Evolutionary conservation across 2,888 invertebrate species (phyloP), one percentile per base, ranked within the genome.

Genomic region (Scelioninae gen. 2): DNA sequence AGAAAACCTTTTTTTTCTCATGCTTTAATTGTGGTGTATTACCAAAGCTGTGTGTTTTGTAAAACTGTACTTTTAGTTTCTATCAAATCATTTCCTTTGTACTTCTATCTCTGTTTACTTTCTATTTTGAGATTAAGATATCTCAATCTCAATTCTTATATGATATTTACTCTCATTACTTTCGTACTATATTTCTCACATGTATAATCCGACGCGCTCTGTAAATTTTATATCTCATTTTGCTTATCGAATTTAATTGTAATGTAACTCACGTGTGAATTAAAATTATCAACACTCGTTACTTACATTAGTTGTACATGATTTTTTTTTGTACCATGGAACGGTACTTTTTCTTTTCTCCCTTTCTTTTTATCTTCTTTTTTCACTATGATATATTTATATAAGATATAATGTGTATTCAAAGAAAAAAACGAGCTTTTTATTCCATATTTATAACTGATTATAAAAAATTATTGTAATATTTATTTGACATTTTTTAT

Each of bases 111-210:
- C 43, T 67, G 31, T 46, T 50, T 55, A 63, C 74, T 74, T 70
- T 74, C 74, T 74, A 74, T 74, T 71, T 74, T 61, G 60, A 74
- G 60, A 60, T 60, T 45, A 18, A 67, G 58, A 64, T 68, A 70
- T 55, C 55, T 52, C 35, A 48, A 45, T 53, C 64, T 69, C 33
- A 39, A 65, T 58, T 41, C 46, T 50, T 60, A 11, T 65, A 69
- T 39, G 33, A 65, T 70, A 65, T 74, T 53, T 60, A 68, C 65
- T 74, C 69, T 74, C 69, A 37, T 58, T 64, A 7, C 64, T 53
- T 74, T 57, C 57, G 52, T 52, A 55, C 60, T 37, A 13, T 46
- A 16, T 48, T 65, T 65, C 57, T 65, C 43, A 31, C 50, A 53
- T 57, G 43, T 48, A 53, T 53, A 41, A 33, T 45, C 50, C 28